These are phyloP conservation scores for Xestoiulus laeticollis DNA, from an alignment of 2,888 invertebrate genomes.

Conservation along the genomic window DNA sequence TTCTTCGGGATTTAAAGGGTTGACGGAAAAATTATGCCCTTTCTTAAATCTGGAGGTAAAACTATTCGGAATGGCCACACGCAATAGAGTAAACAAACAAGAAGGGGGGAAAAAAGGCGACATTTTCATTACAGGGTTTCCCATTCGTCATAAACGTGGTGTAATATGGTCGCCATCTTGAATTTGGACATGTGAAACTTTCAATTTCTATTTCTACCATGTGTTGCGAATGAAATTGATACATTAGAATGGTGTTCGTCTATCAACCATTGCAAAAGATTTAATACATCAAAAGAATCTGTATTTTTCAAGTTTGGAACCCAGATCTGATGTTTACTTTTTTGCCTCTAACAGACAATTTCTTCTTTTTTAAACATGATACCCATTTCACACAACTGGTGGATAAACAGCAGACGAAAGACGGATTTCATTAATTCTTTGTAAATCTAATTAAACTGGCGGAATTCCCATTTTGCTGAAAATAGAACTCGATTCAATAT, in stretches of 20 bases:
- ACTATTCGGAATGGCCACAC: neutral
- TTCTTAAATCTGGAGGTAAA: constrained; percentile 4
- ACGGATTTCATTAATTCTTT: neutral
- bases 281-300: neutral
- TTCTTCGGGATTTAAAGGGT: constrained; percentile 14
- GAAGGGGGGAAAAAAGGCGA: neutral
- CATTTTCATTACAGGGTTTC: constrained; percentile 25
- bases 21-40: constrained; percentile 40
- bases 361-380: neutral
- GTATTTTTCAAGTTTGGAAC: neutral
- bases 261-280: neutral
- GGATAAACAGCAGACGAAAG: too few relatives aligned
- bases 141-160: neutral
- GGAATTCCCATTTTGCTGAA: too few relatives aligned
- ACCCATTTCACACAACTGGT: neutral
- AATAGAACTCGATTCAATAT: too few relatives aligned
- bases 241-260: neutral
- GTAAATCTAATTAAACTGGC: neutral
- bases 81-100: neutral
- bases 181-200: neutral
- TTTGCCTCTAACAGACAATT: neutral
- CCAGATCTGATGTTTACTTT: neutral
- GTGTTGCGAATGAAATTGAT: neutral
- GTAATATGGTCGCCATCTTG: neutral
- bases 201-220: neutral